phyloP scores from a whole-genome alignment of 2,797 vertebrate genomes.

The Schizothorax lantsangensis region DNA sequence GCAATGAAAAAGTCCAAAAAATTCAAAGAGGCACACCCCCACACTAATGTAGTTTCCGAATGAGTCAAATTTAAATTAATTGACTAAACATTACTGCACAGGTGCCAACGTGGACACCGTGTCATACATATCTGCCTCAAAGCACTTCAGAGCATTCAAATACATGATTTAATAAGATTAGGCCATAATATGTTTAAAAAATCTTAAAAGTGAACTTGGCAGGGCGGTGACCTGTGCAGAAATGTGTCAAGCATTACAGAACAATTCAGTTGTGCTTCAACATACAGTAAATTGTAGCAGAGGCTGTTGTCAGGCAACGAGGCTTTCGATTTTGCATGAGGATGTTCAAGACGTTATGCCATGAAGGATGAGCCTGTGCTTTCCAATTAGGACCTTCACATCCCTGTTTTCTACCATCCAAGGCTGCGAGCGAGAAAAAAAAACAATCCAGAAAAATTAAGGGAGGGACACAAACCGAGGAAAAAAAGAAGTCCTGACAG shows the following conservation, averaged over 20 bases:
- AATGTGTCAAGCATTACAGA: slow-evolving; percentile 57
- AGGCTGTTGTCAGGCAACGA: slow-evolving; percentile 74
- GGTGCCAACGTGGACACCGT: slow-evolving; percentile 77
- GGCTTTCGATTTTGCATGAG: slow-evolving; percentile 49
- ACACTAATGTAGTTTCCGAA: slow-evolving; percentile 34
- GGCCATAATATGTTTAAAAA: slow-evolving; percentile 41
- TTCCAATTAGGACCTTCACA: slow-evolving; percentile 69
- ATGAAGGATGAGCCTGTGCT: slow-evolving; percentile 75
- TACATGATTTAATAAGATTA: slow-evolving; percentile 55
- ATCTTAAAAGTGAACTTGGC: slow-evolving; percentile 56
- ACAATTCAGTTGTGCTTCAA: slow-evolving; percentile 77
- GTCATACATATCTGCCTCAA: slow-evolving; percentile 59
- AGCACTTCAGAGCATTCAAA: slow-evolving; percentile 72
- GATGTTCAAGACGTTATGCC: slow-evolving; percentile 67
- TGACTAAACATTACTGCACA: slow-evolving; percentile 82
- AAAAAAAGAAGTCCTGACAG: slow-evolving; percentile 66
- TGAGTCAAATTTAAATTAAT: slow-evolving; percentile 75
- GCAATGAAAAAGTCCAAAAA: slow-evolving; percentile 64
- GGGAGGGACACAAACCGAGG: slow-evolving; percentile 16
- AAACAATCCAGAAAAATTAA: slow-evolving; percentile 64
- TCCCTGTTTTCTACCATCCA: slow-evolving; percentile 64
- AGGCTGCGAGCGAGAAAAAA: slow-evolving; percentile 59
- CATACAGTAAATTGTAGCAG: slow-evolving; percentile 76
- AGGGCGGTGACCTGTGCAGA: slow-evolving; percentile 65
- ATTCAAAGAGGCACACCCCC: slow-evolving; percentile 32